Percentiles rank a stretch among this genome's conserved stretches.
phyloP scores from a whole-genome alignment of 2,797 vertebrate genomes.

The Brotula barbata region DNA sequence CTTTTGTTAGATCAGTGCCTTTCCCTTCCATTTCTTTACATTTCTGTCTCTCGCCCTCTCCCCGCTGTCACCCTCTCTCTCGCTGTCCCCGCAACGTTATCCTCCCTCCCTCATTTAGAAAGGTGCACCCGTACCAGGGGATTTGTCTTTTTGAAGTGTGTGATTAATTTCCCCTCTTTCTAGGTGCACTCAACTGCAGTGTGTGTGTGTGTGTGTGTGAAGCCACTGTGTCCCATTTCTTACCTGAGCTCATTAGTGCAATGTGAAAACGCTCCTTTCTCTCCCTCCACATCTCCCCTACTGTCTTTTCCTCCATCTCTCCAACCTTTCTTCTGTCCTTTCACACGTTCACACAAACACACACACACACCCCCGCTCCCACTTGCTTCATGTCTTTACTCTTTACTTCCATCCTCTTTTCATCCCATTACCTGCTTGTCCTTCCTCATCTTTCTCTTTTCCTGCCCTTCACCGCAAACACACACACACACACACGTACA shows the following conservation, averaged over 20 bases:
- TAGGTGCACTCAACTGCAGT: slow-evolving; percentile 59
- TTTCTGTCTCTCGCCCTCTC: slow-evolving; percentile 1
- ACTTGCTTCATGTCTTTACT: slow-evolving; percentile 17
- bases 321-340: slow-evolving; percentile 33
- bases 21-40: slow-evolving; percentile 7
- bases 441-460: slow-evolving; percentile 45
- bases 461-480: slow-evolving; percentile 26
- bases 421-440: slow-evolving; percentile 56
- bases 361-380: slow-evolving; percentile 11
- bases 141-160: slow-evolving; percentile 74
- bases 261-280: slow-evolving; percentile 40
- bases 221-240: slow-evolving; percentile 63
- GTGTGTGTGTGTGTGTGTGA: slow-evolving; percentile 42
- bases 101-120: slow-evolving; percentile 54
- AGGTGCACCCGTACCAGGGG: slow-evolving; percentile 56
- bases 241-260: slow-evolving; percentile 74
- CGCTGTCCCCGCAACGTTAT: slow-evolving; percentile 33
- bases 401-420: slow-evolving; percentile 32
- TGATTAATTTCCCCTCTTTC: slow-evolving; percentile 75
- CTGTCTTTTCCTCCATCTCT: slow-evolving; percentile 28
- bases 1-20: slow-evolving; percentile 38
- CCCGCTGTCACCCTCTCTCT: slow-evolving; percentile 22
- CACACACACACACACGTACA: slow-evolving; percentile 33
- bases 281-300: slow-evolving; percentile 7
- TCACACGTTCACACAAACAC: too few species aligned